Conservation (phyloP, 1,140 invertebrate species). For the Sesamia nonagrioides region DNA sequence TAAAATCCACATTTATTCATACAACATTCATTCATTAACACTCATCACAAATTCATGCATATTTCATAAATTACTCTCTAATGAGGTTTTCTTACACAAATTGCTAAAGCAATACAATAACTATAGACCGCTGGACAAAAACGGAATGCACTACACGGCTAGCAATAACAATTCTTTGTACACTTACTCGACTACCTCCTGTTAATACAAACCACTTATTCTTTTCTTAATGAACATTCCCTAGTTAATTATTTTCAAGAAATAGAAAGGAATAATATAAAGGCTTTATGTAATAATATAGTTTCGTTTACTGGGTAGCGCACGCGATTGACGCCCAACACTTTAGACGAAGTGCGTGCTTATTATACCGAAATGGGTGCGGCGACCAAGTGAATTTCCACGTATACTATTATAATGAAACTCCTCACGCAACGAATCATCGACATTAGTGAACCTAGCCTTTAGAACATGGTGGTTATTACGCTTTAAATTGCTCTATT, state of each 20-base stretch:
- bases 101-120: constrained; percentile 3
- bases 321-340: constrained; percentile 54
- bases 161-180: neutral
- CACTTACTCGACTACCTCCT: neutral
- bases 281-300: constrained; percentile 48
- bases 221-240: constrained; percentile 38
- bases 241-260: constrained; percentile 43
- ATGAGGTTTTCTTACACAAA: too few relatives aligned
- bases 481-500: constrained; percentile 47
- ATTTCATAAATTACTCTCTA: too few relatives aligned
- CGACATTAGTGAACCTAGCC: constrained; percentile 44
- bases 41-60: too few relatives aligned
- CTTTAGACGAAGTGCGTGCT: constrained; percentile 58
- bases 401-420: constrained; percentile 64
- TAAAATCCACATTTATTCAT: too few relatives aligned
- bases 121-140: constrained; percentile 5
- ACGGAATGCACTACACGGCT: constrained; percentile 12
- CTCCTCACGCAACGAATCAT: constrained; percentile 59
- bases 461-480: constrained; percentile 23
- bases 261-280: constrained; percentile 42
- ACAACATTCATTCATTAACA: too few relatives aligned
- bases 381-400: constrained; percentile 61
- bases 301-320: constrained; percentile 22
- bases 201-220: neutral
- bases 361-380: constrained; percentile 59